Conservation (phyloP, 1,140 invertebrate species). For the Heliconius himera region DNA sequence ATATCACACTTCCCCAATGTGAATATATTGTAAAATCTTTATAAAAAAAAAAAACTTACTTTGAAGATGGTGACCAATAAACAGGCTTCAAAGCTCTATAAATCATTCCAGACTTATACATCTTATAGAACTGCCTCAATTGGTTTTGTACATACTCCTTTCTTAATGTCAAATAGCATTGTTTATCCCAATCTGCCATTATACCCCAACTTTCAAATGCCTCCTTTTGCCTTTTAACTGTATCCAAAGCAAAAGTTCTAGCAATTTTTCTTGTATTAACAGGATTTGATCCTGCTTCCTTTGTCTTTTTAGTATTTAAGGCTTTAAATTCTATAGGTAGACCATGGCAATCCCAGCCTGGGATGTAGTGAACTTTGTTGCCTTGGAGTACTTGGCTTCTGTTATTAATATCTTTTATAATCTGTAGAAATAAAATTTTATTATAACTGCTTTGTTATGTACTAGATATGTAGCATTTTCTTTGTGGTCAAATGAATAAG, state of each 20-base stretch:
- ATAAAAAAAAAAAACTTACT: constrained; percentile 80
- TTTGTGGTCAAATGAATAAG: too few relatives aligned
- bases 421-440: constrained; percentile 80
- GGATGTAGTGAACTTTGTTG: constrained; percentile 92
- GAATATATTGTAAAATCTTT: too few relatives aligned
- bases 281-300: constrained; percentile 71
- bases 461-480: too few relatives aligned
- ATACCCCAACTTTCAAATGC: constrained; percentile 96
- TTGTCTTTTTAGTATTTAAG: constrained; percentile 75
- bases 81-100: constrained; percentile 96
- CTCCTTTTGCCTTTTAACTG: constrained; percentile 88
- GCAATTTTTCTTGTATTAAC: constrained; percentile 88
- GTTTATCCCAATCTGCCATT: constrained; percentile 93
- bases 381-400: constrained; percentile 91
- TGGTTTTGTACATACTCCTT: constrained; percentile 91
- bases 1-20: too few relatives aligned
- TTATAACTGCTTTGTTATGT: neutral
- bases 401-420: constrained; percentile 96
- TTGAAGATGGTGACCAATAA: constrained; percentile 97
- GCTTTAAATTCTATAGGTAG: constrained; percentile 99
- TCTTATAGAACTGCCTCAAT: constrained; percentile 89
- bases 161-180: constrained; percentile 91
- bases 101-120: constrained; percentile 92
- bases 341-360: constrained; percentile 99
- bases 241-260: constrained; percentile 88